Conservation (phyloP, 2,113 vertebrate genomes). For the Blennius ocellaris region DNA sequence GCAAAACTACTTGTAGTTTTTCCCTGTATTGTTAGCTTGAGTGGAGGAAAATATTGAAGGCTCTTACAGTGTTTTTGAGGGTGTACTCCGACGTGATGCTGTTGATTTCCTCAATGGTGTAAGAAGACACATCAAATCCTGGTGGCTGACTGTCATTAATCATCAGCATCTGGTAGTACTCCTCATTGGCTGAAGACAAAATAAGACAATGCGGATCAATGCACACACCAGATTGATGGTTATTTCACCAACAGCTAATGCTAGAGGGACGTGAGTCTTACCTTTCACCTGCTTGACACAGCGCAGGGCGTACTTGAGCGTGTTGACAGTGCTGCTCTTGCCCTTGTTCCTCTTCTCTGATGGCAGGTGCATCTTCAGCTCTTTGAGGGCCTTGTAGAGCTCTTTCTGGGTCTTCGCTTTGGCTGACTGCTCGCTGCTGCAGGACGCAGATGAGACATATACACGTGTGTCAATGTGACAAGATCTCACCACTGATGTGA, state of each 20-base stretch:
- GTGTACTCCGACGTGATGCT: slow-evolving; percentile 91
- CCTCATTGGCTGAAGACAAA: slow-evolving; percentile 88
- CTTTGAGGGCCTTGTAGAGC: slow-evolving; percentile 90
- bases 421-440: slow-evolving; percentile 91
- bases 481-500: slow-evolving; percentile 32
- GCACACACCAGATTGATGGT: not conserved
- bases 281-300: slow-evolving; percentile 97
- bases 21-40: not conserved
- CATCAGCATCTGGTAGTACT: slow-evolving; percentile 94
- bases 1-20: no score
- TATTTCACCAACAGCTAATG: not conserved
- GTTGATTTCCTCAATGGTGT: slow-evolving; percentile 91
- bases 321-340: slow-evolving; percentile 89
- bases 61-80: slow-evolving; percentile 89
- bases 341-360: slow-evolving; percentile 90
- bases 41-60: not conserved
- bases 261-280: slow-evolving; percentile 65
- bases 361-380: slow-evolving; percentile 91
- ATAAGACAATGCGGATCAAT: not conserved
- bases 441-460: slow-evolving; percentile 56
- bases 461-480: slow-evolving; percentile 55
- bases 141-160: slow-evolving; percentile 88
- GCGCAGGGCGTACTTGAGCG: slow-evolving; percentile 91
- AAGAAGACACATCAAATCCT: slow-evolving; percentile 87
- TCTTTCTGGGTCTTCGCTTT: slow-evolving; percentile 94